Conservation (phyloP, 2,113 vertebrate species). For the Verasper variegatus region DNA sequence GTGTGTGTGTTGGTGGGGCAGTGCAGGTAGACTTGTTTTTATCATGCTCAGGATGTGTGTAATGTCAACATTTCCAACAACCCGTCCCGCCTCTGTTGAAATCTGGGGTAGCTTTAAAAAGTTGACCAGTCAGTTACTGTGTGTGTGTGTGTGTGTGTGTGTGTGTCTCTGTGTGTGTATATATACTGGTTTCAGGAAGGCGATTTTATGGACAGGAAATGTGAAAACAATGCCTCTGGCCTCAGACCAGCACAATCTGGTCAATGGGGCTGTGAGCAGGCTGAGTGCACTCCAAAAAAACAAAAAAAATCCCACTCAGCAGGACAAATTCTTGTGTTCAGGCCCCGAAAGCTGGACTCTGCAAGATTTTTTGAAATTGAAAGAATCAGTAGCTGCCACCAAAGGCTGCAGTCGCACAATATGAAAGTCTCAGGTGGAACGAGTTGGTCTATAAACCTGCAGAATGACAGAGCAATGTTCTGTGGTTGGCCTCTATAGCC, state of each 20-base stretch:
- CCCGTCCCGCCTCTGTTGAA: conserved; percentile 20
- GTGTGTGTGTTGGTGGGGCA: background rate
- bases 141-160: conserved; percentile 15
- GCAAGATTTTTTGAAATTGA: conserved; percentile 14
- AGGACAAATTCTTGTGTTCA: conserved; percentile 1
- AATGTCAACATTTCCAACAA: conserved; percentile 58
- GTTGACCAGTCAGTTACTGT: background rate
- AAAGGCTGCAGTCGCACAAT: background rate
- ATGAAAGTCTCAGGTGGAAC: background rate
- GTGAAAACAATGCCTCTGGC: conserved; percentile 69
- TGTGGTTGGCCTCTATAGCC: no score
- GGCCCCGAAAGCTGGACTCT: background rate
- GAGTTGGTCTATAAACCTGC: no score
- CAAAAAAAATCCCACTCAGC: background rate
- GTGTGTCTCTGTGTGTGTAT: conserved; percentile 7
- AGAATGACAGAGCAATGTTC: background rate
- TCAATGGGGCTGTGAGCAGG: conserved; percentile 18
- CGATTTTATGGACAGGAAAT: conserved; percentile 51
- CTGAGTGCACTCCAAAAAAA: conserved; percentile 26
- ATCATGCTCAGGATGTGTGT: conserved; percentile 41
- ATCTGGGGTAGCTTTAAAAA: conserved; percentile 8
- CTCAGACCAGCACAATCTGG: conserved; percentile 9
- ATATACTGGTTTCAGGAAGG: conserved; percentile 58
- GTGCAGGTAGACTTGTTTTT: conserved; percentile 37
- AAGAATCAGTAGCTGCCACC: background rate